phyloP scores from a whole-genome alignment of 1,140 invertebrate genomes.

The Brachystomella parvula region DNA sequence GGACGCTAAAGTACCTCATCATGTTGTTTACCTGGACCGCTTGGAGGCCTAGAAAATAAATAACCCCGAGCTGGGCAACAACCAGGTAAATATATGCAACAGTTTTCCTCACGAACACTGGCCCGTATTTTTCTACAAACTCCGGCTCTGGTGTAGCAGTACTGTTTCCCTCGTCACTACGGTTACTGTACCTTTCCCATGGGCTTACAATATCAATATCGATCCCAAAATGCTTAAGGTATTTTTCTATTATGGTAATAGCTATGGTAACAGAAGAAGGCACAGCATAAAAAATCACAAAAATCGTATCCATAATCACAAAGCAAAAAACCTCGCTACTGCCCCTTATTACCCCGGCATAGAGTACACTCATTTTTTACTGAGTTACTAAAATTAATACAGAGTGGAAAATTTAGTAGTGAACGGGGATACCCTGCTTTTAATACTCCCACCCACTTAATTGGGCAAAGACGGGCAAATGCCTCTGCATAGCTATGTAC shows the following conservation, averaged over 20 bases:
- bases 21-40: not conserved
- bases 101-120: not conserved
- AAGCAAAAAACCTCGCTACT: not conserved
- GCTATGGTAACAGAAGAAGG: not conserved
- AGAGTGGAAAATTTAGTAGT: too few species aligned
- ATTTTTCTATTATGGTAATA: not conserved
- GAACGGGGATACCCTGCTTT: too few species aligned
- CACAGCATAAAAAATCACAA: slow-evolving; percentile 2
- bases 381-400: too few species aligned
- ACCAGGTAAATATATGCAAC: not conserved
- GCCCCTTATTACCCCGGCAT: too few species aligned
- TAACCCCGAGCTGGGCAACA: not conserved
- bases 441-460: too few species aligned
- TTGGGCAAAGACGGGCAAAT: too few species aligned
- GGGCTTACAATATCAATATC: slow-evolving; percentile 4
- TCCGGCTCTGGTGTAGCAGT: not conserved
- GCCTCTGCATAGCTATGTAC: too few species aligned
- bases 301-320: not conserved
- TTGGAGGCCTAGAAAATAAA: not conserved
- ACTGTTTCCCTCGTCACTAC: not conserved
- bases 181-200: not conserved
- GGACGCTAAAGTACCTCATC: slow-evolving; percentile 4
- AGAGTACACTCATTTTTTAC: too few species aligned
- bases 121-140: not conserved
- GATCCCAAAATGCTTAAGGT: not conserved